phyloP scores from a whole-genome alignment of 2,797 vertebrate genomes.

The Menidia menidia region DNA sequence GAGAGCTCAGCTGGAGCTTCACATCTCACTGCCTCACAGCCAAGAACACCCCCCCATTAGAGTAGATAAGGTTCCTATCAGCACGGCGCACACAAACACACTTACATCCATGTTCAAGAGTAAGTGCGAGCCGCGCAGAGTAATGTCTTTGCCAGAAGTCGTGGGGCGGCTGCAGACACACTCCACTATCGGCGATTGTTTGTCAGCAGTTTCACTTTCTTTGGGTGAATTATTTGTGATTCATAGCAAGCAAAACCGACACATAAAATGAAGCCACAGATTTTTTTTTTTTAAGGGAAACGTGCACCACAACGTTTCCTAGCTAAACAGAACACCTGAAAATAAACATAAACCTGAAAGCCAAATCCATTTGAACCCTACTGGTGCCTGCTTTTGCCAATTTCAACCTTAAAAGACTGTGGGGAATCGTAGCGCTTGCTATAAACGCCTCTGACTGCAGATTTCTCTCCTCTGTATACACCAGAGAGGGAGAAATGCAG shows the following conservation, averaged over 20 bases:
- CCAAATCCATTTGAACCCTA: slow-evolving; percentile 70
- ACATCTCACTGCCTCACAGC: slow-evolving; percentile 70
- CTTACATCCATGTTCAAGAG: slow-evolving; percentile 55
- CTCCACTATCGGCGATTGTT: slow-evolving; percentile 57
- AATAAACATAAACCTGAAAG: slow-evolving; percentile 70
- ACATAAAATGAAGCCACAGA: slow-evolving; percentile 65
- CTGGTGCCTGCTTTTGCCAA: slow-evolving; percentile 56
- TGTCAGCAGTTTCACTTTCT: slow-evolving; percentile 71
- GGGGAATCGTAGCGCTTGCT: slow-evolving; percentile 64
- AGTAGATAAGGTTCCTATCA: slow-evolving; percentile 68
- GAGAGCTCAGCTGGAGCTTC: slow-evolving; percentile 88
- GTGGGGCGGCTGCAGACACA: slow-evolving; percentile 69
- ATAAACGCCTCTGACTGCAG: slow-evolving; percentile 63
- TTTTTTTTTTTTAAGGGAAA: slow-evolving; percentile 49
- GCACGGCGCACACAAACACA: slow-evolving; percentile 54
- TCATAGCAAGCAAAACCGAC: slow-evolving; percentile 65
- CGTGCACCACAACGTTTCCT: slow-evolving; percentile 65
- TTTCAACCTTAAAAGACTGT: slow-evolving; percentile 60
- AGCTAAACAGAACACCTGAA: slow-evolving; percentile 57
- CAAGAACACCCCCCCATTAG: slow-evolving; percentile 63
- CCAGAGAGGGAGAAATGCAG: slow-evolving; percentile 54
- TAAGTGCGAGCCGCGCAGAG: slow-evolving; percentile 40
- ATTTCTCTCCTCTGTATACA: slow-evolving; percentile 38
- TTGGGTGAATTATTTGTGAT: slow-evolving; percentile 63
- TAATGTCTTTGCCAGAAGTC: slow-evolving; percentile 67